phyloP scores from a whole-genome alignment of 2,888 invertebrate genomes.

The Lutraria lutraria region DNA sequence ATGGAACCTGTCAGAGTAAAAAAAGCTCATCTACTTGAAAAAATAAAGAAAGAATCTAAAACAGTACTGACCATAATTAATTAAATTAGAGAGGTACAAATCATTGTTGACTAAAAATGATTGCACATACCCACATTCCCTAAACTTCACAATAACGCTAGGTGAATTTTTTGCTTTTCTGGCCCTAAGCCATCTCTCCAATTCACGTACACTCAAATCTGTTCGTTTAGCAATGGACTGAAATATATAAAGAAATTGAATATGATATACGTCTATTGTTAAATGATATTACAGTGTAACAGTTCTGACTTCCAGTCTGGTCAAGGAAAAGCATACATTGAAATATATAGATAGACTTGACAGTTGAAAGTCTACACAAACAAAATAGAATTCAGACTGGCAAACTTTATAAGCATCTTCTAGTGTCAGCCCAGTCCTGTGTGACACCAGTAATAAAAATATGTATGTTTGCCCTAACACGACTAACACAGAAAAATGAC shows the following conservation, averaged over 20 bases:
- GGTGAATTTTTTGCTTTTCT: constrained; percentile 94
- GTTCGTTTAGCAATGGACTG: constrained; percentile 93
- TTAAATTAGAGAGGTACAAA: no score
- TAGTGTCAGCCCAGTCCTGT: not conserved
- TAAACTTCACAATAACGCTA: constrained; percentile 95
- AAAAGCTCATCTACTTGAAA: no score
- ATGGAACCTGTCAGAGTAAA: no score
- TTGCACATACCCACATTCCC: constrained; percentile 91
- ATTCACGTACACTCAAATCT: constrained; percentile 94
- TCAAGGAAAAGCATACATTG: no score
- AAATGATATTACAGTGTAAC: not conserved
- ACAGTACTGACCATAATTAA: no score
- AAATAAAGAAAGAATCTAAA: no score
- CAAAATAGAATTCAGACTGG: not conserved
- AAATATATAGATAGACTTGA: not conserved
- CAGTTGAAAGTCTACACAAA: not conserved
- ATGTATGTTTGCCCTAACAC: no score
- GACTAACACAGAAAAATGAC: no score
- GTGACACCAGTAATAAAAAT: no score
- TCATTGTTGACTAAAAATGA: not conserved
- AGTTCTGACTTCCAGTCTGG: no score
- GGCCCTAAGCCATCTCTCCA: constrained; percentile 95
- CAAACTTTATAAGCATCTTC: not conserved
- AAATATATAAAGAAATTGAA: constrained; percentile 29
- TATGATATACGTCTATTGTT: not conserved